Conservation (phyloP, 2,113 vertebrate species). For the Spheniscus mendiculus region DNA sequence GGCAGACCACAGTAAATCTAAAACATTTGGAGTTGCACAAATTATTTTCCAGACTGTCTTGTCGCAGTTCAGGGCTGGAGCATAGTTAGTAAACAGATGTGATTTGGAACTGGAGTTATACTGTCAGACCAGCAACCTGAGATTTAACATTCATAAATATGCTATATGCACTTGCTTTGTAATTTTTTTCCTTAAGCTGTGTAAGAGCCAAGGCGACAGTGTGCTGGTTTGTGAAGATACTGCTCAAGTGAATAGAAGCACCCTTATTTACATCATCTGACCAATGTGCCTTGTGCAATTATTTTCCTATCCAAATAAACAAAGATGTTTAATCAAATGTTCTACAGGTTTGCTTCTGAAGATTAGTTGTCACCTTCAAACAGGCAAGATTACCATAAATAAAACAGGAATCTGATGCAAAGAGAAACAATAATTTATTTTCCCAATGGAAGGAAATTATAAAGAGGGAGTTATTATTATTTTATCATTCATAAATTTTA, state of each 20-base stretch:
- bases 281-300: neutral
- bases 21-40: slow-evolving; percentile 36
- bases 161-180: neutral
- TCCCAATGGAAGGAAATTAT: neutral
- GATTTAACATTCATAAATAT: neutral
- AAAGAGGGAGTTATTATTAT: neutral
- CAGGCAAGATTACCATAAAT: neutral
- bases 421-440: neutral
- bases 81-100: neutral
- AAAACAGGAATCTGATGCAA: neutral
- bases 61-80: neutral
- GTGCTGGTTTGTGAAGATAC: neutral
- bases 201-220: neutral
- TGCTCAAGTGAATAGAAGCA: neutral
- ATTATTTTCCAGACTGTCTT: slow-evolving; percentile 47
- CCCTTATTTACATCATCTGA: neutral
- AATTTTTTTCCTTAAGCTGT: neutral
- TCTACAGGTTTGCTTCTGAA: neutral
- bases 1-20: slow-evolving; percentile 44
- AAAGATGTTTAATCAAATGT: neutral
- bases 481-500: neutral
- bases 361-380: neutral
- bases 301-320: neutral
- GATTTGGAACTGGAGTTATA: neutral
- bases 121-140: neutral